Evolutionary conservation across 2,113 vertebrate species (phyloP), one percentile per base, ranked within the genome.

Genomic region (Aramus guarauna): DNA sequence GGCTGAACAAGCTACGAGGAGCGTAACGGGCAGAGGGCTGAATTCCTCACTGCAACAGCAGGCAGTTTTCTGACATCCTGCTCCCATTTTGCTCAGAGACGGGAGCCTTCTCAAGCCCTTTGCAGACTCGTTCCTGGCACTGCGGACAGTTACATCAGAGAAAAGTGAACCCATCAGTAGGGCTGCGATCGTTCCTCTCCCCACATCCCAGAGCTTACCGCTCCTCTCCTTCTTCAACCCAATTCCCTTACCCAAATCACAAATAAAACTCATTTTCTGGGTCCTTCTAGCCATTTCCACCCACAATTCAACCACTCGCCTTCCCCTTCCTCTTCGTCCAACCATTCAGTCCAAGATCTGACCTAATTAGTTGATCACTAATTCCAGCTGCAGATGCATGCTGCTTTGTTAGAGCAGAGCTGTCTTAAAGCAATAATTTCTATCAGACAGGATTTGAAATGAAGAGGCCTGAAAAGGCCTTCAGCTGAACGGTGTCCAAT

Each of bases 301-400:
- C 92, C 89, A 87, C 60, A 7, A 64, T 47, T 78, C 84, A 68
- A 94, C 37, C 94, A 72, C 86, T 81, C 37, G 1, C 68, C 86
- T 79, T 64, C 63, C 81, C 76, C 15, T 77, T 78, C 88, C 85
- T 82, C 85, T 80, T 69, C 45, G 58, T 90, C 96, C 92, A 94
- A 77, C 76, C 84, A 72, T n/a, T 85, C 95, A 72, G 64, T 69
- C 89, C 95, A 94, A 81, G 66, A 84, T 71, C 91, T 95, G 95
- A 96, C 96, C 95, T 90, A 97, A 96, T 97, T 96, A 96, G 94
- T 22, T 92, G 93, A 91, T 90, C 95, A 90, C 93, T 94, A 94
- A 75, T 91, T 95, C 93, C 93, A 91, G 94, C 93, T 92, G 77
- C 68, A 91, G 95, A 87, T 87, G 91, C 69, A 27, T 83, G 58